Evolutionary conservation across 2,797 vertebrate species (phyloP), one percentile per base, ranked within the genome.

Genomic region (Cygnus olor): DNA sequence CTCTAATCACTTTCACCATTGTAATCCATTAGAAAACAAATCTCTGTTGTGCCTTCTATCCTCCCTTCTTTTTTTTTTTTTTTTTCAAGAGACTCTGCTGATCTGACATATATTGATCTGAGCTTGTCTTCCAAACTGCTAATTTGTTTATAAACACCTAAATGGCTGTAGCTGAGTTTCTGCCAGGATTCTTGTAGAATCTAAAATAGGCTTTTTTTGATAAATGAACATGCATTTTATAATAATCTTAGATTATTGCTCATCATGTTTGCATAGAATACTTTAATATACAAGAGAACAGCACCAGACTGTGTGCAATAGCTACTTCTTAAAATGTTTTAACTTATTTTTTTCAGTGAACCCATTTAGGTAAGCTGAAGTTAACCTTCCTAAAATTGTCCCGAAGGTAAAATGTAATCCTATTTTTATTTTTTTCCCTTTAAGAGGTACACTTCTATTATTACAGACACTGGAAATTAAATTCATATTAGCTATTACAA

Each of bases 101-200:
- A 56, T 94, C 74, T 96, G 94, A 83, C 78, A 70, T 38, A 12
- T 72, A 94, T 87, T 94, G 92, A 97, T 95, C 83, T 51, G 49
- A 94, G 24, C 13, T 92, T 93, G 72, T 90, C 87, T 92, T 88
- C 80, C 44, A 65, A 91, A 90, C 69, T 93, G 32, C 77, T 93
- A 20, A 82, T 96, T 94, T 90, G 74, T 86, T 92, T 88, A 32
- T 66, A 53, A 57, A 32, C 57, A 92, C n/a, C 77, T 86, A 89
- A 94, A 73, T 85, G 61, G 21, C 47, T 90, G 34, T 90, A 66
- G 36, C 1, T 0, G 1, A 5, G 28, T 84, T 94, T 94, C 80
- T 89, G 38, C 63, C 64, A 70, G 65, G 45, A 65, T 85, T 71
- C 58, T 78, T 42, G 7, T 40, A 88, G 44, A 82, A 76, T 79